phyloP scores from a whole-genome alignment of 2,888 invertebrate species.

The Ceramica pisi region DNA sequence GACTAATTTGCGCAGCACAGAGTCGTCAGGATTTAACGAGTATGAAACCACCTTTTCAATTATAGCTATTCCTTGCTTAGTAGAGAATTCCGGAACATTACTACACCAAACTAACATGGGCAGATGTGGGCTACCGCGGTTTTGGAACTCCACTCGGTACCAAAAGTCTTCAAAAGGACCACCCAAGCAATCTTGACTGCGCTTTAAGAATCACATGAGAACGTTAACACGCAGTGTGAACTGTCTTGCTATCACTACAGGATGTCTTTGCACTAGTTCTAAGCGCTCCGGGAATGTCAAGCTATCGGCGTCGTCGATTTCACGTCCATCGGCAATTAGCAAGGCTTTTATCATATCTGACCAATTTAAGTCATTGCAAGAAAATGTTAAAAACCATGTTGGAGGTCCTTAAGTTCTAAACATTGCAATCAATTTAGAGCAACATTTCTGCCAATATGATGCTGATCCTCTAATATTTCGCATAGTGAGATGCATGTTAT shows the following conservation, averaged over 20 bases:
- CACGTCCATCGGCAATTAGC: slow-evolving; percentile 40
- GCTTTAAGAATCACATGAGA: slow-evolving; percentile 39
- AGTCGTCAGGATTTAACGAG: too few relatives aligned
- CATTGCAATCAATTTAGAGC: slow-evolving; percentile 70
- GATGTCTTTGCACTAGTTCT: slow-evolving; percentile 26
- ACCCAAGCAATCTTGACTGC: too few relatives aligned
- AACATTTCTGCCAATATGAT: slow-evolving; percentile 67
- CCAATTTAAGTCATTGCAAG: slow-evolving; percentile 70
- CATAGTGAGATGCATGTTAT: slow-evolving; percentile 71
- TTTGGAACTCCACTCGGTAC: too few relatives aligned
- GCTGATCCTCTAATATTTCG: slow-evolving; percentile 67
- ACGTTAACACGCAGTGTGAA: slow-evolving; percentile 29
- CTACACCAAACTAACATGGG: too few relatives aligned
- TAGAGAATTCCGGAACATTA: too few relatives aligned
- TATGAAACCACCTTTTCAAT: too few relatives aligned
- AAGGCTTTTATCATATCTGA: slow-evolving; percentile 72
- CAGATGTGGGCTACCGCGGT: too few relatives aligned
- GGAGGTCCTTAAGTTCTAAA: slow-evolving; percentile 72
- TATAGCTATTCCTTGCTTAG: too few relatives aligned
- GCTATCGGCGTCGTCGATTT: neutral
- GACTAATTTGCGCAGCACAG: too few relatives aligned
- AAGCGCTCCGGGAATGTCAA: slow-evolving; percentile 33
- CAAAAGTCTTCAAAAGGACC: too few relatives aligned
- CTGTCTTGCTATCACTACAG: slow-evolving; percentile 31
- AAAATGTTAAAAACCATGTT: slow-evolving; percentile 70